These are phyloP conservation scores for Pelusios castaneus DNA, from an alignment of 2,113 vertebrate species.

Conservation along the genomic window DNA sequence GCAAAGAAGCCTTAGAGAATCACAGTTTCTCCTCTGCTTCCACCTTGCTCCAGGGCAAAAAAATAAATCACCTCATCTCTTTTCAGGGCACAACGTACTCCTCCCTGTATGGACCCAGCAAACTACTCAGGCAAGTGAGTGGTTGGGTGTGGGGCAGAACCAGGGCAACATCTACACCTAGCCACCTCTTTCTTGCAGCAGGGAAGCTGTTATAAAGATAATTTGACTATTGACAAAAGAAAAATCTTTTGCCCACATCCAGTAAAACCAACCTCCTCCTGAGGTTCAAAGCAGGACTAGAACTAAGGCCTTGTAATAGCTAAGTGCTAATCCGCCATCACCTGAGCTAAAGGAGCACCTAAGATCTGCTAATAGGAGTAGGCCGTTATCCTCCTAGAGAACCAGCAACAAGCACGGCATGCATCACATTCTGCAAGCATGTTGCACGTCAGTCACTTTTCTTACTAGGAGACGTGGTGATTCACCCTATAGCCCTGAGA, in stretches of 20 bases:
- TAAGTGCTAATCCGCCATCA: fast-evolving
- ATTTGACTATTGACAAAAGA: neutral
- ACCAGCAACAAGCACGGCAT: neutral
- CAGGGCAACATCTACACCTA: neutral
- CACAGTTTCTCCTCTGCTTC: neutral
- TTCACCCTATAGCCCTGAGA: neutral
- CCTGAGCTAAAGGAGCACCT: fast-evolving
- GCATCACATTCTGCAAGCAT: neutral
- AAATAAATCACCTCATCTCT: neutral
- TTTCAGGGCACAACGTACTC: neutral
- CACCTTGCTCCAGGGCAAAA: neutral
- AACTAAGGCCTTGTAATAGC: fast-evolving
- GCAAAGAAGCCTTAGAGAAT: neutral
- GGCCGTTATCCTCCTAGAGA: fast-evolving
- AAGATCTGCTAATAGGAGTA: fast-evolving
- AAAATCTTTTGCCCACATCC: neutral
- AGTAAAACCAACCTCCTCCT: neutral
- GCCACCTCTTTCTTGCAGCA: neutral
- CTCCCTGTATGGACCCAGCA: neutral
- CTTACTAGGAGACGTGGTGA: neutral
- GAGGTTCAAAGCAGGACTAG: neutral
- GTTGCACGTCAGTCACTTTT: neutral
- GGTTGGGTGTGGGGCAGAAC: too few relatives aligned
- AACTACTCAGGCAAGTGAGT: neutral
- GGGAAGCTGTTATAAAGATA: neutral